phyloP scores from a whole-genome alignment of 2,797 vertebrate genomes.

The Leptoclinus maculatus region DNA sequence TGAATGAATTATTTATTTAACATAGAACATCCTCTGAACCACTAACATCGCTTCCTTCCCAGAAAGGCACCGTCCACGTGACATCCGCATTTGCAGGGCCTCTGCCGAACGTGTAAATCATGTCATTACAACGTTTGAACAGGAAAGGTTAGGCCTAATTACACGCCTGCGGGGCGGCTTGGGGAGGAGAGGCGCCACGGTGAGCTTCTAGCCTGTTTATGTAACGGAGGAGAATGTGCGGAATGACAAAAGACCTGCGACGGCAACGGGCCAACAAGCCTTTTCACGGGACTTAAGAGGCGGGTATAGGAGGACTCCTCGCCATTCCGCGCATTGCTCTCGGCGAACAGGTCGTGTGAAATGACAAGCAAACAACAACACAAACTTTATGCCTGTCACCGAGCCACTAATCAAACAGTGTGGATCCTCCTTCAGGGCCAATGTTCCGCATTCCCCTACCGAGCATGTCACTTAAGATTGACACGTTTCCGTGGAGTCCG shows the following conservation, averaged over 20 bases:
- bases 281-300: conserved; percentile 29
- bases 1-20: neutral
- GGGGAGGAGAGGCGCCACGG: conserved; percentile 60
- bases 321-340: conserved; percentile 48
- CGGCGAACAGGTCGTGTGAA: conserved; percentile 29
- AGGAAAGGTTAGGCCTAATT: conserved; percentile 74
- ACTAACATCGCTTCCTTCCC: neutral
- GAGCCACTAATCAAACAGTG: conserved; percentile 30
- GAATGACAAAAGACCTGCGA: conserved; percentile 72
- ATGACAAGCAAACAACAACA: conserved; percentile 2
- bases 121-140: conserved; percentile 71
- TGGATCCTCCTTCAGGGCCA: conserved; percentile 1
- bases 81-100: conserved; percentile 25
- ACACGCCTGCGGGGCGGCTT: conserved; percentile 59
- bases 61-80: conserved; percentile 17
- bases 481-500: conserved; percentile 7
- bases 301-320: conserved; percentile 16
- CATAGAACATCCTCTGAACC: neutral
- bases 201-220: conserved; percentile 60
- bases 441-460: conserved; percentile 13
- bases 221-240: conserved; percentile 68
- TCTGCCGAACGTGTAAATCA: conserved; percentile 61
- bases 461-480: neutral
- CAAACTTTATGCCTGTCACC: conserved; percentile 15
- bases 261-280: conserved; percentile 9